A percentile compares a stretch with the other conserved stretches of the same genome.
These are phyloP conservation scores for Loris lydekkerianus DNA, from an alignment of 2,797 vertebrate genomes.

Conservation along the genomic window DNA sequence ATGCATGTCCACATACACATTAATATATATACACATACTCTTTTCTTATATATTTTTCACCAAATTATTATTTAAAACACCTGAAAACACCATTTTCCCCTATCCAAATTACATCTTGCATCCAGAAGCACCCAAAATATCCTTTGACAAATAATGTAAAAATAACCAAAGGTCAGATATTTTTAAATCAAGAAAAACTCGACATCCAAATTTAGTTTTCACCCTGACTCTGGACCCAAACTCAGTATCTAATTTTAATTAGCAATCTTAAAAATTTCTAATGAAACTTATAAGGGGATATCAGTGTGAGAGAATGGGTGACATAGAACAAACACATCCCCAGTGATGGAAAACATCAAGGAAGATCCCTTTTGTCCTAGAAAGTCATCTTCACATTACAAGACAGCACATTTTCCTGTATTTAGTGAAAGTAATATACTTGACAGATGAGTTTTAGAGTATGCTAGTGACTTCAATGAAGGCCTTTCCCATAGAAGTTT, in stretches of 20 bases:
- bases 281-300: constrained; percentile 10
- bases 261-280: constrained; percentile 41
- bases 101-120: not conserved
- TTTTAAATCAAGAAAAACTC: constrained; percentile 56
- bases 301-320: not conserved
- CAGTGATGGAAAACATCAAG: constrained; percentile 15
- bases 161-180: constrained; percentile 42
- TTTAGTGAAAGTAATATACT: constrained; percentile 39
- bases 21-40: not conserved
- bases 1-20: not conserved
- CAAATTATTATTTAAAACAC: constrained; percentile 29
- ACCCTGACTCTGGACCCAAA: constrained; percentile 41
- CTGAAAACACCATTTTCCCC: constrained; percentile 29
- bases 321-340: constrained; percentile 32
- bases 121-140: constrained; percentile 20
- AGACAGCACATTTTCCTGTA: constrained; percentile 17
- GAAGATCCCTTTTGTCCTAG: not conserved
- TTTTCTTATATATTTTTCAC: not conserved
- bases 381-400: constrained; percentile 28
- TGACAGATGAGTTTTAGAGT: constrained; percentile 20
- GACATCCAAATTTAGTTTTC: not conserved
- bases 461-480: not conserved
- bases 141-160: constrained; percentile 61
- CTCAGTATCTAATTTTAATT: constrained; percentile 56
- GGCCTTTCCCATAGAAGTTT: not conserved